Base-by-base conservation (phyloP, 1,140 invertebrate species). In the Macrosteles quadrilineatus region DNA sequence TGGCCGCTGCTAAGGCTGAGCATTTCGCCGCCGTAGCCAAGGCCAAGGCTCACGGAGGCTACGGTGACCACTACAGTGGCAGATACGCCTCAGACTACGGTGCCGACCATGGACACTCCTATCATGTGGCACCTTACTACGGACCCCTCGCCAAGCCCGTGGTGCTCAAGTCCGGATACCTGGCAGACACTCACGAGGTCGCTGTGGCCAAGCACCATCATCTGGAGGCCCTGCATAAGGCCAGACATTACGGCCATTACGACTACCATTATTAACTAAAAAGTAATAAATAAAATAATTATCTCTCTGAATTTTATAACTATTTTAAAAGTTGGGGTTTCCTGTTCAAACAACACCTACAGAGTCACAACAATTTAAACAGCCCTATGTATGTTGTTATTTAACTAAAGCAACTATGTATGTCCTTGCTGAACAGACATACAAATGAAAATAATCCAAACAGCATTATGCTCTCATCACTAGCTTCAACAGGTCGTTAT, bases 171-270 rank as follows among this genome's bases (percentile, higher is more conserved):
- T 45, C 59, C 27, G 64, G 68, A 62, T 53, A 67, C 64, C 29
- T 70, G 27, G 68, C 71, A 53, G 71, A 73, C 50, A 71, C 72
- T 21, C 64, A 69, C 23, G 72, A 73, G 30, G 72, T 73, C n/a
- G 70, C 74, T 27, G 71, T 53, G 36, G 76, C 74, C 47, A 77
- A 75, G 68, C 47, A 59, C 66, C 75, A 67, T 66, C 73, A 67
- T 30, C 53, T 57, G 36, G 71, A 71, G 62, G 75, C 59, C n/a
- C 29, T 63, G 12, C 47, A 50, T n/a, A 50, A 50, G 6, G 47
- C 47, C n/a, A 19, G 47, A 19, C 21, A 19, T n/a, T 50, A 50
- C n/a, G 47, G 47, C 3, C 47, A 50, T 4, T 21, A 19, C 21
- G 47, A 50, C 21, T 50, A 17, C 21, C 47, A 50, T 4, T 50